A percentile compares a stretch with the other conserved stretches of the same genome.
These are phyloP conservation scores for Anneissia japonica DNA, from an alignment of 35 echinoderm and acorn worm genomes.

Conservation along the genomic window DNA sequence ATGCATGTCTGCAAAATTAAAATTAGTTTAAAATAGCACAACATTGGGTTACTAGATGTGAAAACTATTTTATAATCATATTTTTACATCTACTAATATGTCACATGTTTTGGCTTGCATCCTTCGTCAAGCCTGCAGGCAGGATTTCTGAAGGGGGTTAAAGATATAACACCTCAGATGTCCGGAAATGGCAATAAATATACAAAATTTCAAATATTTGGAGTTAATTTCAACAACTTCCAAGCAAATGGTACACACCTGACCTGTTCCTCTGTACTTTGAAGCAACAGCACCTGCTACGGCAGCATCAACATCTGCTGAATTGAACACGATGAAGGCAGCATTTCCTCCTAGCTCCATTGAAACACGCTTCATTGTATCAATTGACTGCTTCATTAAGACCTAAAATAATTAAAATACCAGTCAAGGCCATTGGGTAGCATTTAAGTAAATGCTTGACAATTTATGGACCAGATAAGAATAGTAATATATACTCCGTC, in stretches of 20 bases:
- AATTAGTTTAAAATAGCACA: neutral
- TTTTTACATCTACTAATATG: too few species aligned
- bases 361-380: constrained; percentile 74
- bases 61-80: too few species aligned
- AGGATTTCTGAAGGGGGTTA: neutral
- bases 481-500: too few species aligned
- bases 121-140: neutral
- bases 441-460: too few species aligned
- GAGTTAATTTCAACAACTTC: too few species aligned
- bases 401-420: constrained; percentile 34
- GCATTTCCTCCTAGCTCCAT: constrained; percentile 98
- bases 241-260: constrained; percentile 32
- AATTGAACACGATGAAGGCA: constrained; percentile 90
- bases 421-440: neutral
- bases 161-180: neutral
- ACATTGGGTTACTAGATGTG: neutral
- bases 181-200: too few species aligned
- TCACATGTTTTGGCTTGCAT: neutral
- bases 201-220: too few species aligned
- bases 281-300: constrained; percentile 57
- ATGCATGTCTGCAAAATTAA: constrained; percentile 80
- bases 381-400: constrained; percentile 72
- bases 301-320: constrained; percentile 81
- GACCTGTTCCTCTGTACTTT: constrained; percentile 83
- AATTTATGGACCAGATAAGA: too few species aligned